Evolutionary conservation across 2,888 invertebrate genomes (phyloP), one percentile per base, ranked within the genome.

Genomic region (Pristionchus mayeri): DNA sequence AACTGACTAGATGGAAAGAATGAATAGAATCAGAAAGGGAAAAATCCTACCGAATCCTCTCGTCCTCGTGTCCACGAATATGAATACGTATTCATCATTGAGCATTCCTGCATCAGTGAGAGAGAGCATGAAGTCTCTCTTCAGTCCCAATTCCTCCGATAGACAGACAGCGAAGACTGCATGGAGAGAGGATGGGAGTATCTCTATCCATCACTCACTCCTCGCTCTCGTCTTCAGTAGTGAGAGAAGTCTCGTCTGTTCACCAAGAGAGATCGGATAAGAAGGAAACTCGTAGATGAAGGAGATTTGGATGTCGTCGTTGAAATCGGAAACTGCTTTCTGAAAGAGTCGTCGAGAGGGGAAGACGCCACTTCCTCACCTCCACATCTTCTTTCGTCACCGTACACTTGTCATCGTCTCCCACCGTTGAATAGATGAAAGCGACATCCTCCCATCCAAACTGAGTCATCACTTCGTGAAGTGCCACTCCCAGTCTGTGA

Each of bases 61-160:
- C 9, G 86, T 87, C 81, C 87, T 87, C 50, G 87, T 88, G 81
- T 89, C 90, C 0, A 88, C 85, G 37, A 90, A 87, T 2, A 90
- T 84, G 85, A 88, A 90, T 3, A 90, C 90, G 84, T 89, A 91
- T 21, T 92, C 92, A 50, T 90, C 89, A 4, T 86, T 90, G 50
- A 88, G 84, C 85, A 88, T 85, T 18, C 82, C 88, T 11, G 85
- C 86, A 67, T 90, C 90, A 85, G 63, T 86, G 4, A 88, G 87
- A 9, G 88, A 86, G 9, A 88, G 24, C 67, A 88, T 84, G 50
- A 85, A 85, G 1, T 71, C 71, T 18, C 79, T 24, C 67, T 79
- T 85, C n/a, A 79, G 37, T 27, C 83, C 83, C 0, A 50, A 60
- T 71, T 83, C 86, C 48, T 88, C 87, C 27, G 85, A 85, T 18